phyloP scores from a whole-genome alignment of 2,797 vertebrate species.

The Spinus olivaceus region DNA sequence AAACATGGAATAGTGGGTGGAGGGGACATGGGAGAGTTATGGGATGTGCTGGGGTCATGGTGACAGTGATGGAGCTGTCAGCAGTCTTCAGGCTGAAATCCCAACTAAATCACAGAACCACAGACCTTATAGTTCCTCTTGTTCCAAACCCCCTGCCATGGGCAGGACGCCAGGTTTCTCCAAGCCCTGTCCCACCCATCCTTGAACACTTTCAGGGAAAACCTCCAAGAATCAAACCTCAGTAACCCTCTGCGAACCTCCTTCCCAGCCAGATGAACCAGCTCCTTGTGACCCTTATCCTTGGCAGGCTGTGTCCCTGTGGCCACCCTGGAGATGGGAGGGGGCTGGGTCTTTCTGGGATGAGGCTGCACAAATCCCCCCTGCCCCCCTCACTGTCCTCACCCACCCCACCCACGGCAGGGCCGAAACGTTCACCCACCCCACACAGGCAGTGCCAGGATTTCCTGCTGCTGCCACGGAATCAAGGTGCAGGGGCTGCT shows the following conservation, averaged over 20 bases:
- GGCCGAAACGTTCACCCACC: rapidly evolving
- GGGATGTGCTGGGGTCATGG: neutral
- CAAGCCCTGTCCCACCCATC: neutral
- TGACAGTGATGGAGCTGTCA: neutral
- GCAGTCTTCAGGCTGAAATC: neutral
- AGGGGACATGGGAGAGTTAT: neutral
- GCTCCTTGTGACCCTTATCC: neutral
- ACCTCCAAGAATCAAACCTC: neutral
- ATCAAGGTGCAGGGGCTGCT: neutral
- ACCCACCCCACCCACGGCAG: neutral
- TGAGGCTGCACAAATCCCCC: neutral
- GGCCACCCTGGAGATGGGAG: neutral
- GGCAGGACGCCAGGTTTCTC: neutral
- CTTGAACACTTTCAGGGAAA: neutral
- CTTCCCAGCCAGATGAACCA: neutral
- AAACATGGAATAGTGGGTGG: neutral
- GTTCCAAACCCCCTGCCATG: neutral
- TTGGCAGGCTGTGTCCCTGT: neutral
- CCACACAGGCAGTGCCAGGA: rapidly evolving
- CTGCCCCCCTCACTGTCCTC: neutral
- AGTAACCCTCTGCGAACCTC: neutral
- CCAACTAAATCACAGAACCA: neutral
- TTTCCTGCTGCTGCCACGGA: neutral
- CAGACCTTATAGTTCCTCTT: neutral
- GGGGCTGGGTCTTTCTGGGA: neutral